Evolutionary conservation across 2,888 invertebrate species (phyloP).

Genomic region (Aporophyla nigra): DNA sequence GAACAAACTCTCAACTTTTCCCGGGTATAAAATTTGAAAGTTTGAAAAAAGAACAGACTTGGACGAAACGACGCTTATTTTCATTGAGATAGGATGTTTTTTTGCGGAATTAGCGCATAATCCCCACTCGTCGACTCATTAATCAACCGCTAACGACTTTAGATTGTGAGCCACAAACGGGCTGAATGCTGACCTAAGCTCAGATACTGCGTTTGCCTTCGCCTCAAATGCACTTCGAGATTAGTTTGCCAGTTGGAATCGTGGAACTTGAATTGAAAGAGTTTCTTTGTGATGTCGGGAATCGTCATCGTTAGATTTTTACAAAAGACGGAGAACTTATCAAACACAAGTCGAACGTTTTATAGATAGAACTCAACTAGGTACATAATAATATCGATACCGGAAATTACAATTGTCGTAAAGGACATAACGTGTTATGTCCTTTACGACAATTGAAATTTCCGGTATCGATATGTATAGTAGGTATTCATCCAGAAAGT

Average conservation of each 20-base stretch:
- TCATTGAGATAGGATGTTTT: conserved; percentile 69
- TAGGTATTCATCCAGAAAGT: background rate
- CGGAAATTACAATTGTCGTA: too few relatives aligned
- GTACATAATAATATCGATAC: background rate
- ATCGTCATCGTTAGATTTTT: conserved; percentile 36
- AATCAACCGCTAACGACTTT: conserved; percentile 85
- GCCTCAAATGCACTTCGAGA: conserved; percentile 63
- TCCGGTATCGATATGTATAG: background rate
- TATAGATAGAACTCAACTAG: background rate
- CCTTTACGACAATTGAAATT: too few relatives aligned
- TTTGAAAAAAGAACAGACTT: conserved; percentile 66
- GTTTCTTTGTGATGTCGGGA: conserved; percentile 45
- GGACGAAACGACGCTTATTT: conserved; percentile 64
- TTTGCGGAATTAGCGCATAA: conserved; percentile 81
- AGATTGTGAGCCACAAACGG: conserved; percentile 68
- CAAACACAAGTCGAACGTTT: conserved; percentile 21
- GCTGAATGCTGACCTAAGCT: conserved; percentile 68
- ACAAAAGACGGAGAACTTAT: conserved; percentile 25
- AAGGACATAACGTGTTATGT: too few relatives aligned
- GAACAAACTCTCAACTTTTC: conserved; percentile 63
- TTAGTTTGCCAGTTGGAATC: conserved; percentile 54
- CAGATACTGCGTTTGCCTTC: conserved; percentile 61
- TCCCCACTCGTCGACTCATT: conserved; percentile 79
- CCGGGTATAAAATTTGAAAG: conserved; percentile 71
- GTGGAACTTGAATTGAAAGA: conserved; percentile 53